Evolutionary conservation across 2,888 invertebrate species (phyloP), one percentile per base, ranked within the genome.

Genomic region (Ichneumoninae sp.): DNA sequence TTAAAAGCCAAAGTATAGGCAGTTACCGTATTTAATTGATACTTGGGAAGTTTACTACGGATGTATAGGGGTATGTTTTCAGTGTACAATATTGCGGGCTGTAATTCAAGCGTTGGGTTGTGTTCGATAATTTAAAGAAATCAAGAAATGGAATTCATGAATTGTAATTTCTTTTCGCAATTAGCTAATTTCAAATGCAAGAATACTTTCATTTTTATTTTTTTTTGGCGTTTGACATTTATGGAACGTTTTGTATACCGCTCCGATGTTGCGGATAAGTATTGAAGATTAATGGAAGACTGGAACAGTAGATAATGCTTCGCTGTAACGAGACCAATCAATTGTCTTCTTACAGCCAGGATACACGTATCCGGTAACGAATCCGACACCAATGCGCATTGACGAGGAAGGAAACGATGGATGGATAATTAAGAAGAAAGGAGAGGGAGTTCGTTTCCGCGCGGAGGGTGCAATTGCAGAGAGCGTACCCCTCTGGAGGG

Each of bases 281-380:
- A 8, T 57, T 57, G 4, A 26, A 22, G 26, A 26, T 26, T 13
- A 57, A 62, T 5, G 47, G 8, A 62, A 26, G n/a, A 13, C 44
- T 33, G 5, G 7, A 54, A 57, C 22, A 68, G 26, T 10, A 13
- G 19, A 13, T 8, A 8, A 57, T 66, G 72, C 50, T 47, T 66
- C n/a, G 40, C 62, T 40, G 52, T 71, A 83, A 80, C 50, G 83
- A 80, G 70, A 76, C 71, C 76, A 83, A 83, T 83, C 71, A 83
- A 66, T 44, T 40, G 57, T 36, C 47, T 65, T 54, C 76, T 60
- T 36, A 54, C 65, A 22, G 57, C 66, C 22, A 40, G 22, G 72
- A 62, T 19, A 36, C 22, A 47, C 40, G 72, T 76, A 76, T 83
- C 83, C 80, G 80, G 68, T 80, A 44, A 47, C 80, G 76, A 80